A percentile compares a stretch with the other conserved stretches of the same genome.
phyloP scores from a whole-genome alignment of 1,140 invertebrate genomes.

The Drosophila tristis region DNA sequence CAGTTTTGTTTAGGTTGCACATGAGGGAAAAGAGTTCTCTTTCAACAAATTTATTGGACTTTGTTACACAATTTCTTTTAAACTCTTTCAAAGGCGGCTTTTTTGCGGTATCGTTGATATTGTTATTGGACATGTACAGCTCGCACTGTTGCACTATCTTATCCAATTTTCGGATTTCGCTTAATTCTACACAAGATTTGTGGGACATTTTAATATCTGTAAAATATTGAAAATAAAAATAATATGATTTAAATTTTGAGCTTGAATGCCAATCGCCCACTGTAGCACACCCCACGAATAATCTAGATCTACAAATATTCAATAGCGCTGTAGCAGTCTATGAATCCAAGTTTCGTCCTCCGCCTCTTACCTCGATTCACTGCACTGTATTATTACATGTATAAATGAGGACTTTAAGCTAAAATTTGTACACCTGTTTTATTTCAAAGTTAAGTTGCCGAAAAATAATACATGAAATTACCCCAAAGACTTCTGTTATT shows the following conservation, averaged over 20 bases:
- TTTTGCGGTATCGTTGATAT: slow-evolving; percentile 42
- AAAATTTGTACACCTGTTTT: too few species aligned
- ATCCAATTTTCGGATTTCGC: slow-evolving; percentile 74
- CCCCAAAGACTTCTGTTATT: too few species aligned
- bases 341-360: too few species aligned
- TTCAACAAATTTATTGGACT: slow-evolving; percentile 65
- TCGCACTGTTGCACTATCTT: slow-evolving; percentile 75
- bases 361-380: too few species aligned
- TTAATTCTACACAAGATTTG: slow-evolving; percentile 72
- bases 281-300: too few species aligned
- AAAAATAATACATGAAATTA: too few species aligned
- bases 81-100: slow-evolving; percentile 44
- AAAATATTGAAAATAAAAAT: slow-evolving; percentile 22
- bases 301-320: too few species aligned
- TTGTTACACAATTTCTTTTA: slow-evolving; percentile 50
- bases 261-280: too few species aligned
- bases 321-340: too few species aligned
- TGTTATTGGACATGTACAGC: slow-evolving; percentile 64
- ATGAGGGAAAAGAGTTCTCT: slow-evolving; percentile 67
- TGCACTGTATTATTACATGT: too few species aligned
- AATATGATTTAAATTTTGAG: neutral
- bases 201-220: slow-evolving; percentile 59
- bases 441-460: too few species aligned
- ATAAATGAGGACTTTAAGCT: too few species aligned
- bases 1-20: slow-evolving; percentile 66